These are phyloP conservation scores for Rhynchomys soricoides DNA, from an alignment of 2,113 vertebrate species.

Conservation along the genomic window DNA sequence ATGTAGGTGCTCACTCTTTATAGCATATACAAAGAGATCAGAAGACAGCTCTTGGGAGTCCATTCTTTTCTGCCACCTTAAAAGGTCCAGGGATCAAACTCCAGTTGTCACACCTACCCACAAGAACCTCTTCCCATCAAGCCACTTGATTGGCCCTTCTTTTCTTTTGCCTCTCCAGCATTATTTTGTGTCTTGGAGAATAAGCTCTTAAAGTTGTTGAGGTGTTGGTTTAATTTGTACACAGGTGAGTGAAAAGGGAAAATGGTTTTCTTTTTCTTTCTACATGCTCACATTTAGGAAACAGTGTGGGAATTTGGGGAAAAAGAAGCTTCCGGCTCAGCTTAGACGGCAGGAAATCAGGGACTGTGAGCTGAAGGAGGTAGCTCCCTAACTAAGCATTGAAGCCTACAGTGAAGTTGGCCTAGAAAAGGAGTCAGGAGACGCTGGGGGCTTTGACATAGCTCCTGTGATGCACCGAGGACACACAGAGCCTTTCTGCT, in stretches of 20 bases:
- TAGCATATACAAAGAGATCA: background rate
- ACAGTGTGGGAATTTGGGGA: background rate
- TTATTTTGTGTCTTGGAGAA: background rate
- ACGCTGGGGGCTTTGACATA: background rate
- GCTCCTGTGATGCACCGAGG: background rate
- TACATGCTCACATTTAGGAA: background rate
- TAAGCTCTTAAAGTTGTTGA: background rate
- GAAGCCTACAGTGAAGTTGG: background rate
- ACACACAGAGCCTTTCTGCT: background rate
- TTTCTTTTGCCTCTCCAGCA: background rate
- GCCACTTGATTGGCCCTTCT: background rate
- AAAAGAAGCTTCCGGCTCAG: background rate
- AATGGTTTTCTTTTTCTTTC: background rate
- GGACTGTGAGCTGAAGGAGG: background rate
- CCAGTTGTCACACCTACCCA: background rate
- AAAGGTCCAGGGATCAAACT: background rate
- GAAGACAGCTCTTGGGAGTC: background rate
- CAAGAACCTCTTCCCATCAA: background rate
- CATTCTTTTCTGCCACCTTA: background rate
- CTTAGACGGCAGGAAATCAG: background rate
- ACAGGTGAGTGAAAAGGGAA: background rate
- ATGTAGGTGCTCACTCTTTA: background rate
- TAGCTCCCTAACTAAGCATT: background rate
- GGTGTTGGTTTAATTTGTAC: background rate
- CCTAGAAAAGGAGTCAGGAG: background rate